These are phyloP conservation scores for Lophura nycthemera DNA, from an alignment of 2,113 vertebrate genomes.

Conservation along the genomic window DNA sequence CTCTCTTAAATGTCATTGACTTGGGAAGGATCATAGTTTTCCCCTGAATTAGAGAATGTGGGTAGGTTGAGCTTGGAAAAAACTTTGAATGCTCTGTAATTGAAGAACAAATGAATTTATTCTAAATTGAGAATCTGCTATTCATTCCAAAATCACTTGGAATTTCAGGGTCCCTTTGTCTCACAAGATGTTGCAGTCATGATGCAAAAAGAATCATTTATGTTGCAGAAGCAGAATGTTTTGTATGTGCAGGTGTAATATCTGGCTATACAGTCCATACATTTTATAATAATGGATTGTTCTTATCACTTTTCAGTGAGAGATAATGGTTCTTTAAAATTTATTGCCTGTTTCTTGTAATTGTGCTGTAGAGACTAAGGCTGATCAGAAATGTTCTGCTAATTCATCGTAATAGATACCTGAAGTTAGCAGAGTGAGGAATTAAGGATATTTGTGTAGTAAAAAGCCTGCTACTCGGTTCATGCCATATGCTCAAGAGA, in stretches of 20 bases:
- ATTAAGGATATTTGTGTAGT: neutral
- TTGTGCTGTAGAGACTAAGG: neutral
- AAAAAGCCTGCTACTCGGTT: neutral
- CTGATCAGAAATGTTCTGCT: neutral
- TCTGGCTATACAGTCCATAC: neutral
- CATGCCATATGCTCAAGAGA: neutral
- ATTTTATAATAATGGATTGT: neutral
- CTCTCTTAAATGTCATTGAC: neutral
- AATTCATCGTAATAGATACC: neutral
- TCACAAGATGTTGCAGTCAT: neutral
- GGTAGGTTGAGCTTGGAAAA: neutral
- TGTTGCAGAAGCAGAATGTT: neutral
- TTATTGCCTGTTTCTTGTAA: neutral
- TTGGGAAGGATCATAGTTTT: neutral
- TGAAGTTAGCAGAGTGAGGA: slow-evolving; percentile 1
- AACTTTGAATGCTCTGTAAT: neutral
- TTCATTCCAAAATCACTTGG: neutral
- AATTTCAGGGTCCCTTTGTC: neutral
- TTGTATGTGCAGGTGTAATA: neutral
- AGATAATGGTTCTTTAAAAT: neutral
- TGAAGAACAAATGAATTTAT: neutral
- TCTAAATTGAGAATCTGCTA: neutral
- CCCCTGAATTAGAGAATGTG: neutral
- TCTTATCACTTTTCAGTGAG: neutral
- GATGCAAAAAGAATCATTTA: neutral